phyloP scores from a whole-genome alignment of 2,797 vertebrate genomes.

The Myripristis jacobus region DNA sequence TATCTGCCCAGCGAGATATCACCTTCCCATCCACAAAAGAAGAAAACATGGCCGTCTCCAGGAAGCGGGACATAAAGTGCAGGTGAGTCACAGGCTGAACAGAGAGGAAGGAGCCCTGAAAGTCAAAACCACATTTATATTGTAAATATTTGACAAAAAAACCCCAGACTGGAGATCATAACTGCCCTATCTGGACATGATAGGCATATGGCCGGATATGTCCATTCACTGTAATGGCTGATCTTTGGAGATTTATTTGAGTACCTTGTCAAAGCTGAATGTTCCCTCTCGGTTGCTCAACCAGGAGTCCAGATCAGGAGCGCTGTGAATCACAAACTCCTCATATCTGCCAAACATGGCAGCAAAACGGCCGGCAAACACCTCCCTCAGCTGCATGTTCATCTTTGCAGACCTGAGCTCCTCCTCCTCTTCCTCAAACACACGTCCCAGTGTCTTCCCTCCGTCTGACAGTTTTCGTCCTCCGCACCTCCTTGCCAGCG shows the following conservation, averaged over 20 bases:
- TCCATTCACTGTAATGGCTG: not conserved
- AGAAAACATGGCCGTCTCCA: conserved; percentile 99
- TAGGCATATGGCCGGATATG: not conserved
- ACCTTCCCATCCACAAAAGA: conserved; percentile 98
- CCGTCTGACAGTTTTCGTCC: conserved; percentile 64
- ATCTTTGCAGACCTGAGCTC: conserved; percentile 91
- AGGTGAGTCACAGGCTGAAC: conserved; percentile 92
- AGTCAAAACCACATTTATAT: conserved; percentile 7
- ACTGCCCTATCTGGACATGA: not conserved
- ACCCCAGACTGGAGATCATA: not conserved
- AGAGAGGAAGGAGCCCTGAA: conserved; percentile 96
- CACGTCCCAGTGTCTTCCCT: conserved; percentile 61
- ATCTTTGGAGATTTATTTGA: conserved; percentile 33
- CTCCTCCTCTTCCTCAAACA: conserved; percentile 76
- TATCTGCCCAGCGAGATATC: conserved; percentile 96
- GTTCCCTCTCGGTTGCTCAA: conserved; percentile 95
- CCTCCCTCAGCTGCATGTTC: conserved; percentile 94
- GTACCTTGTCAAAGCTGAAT: conserved; percentile 97
- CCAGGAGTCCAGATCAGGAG: conserved; percentile 95
- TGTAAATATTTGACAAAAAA: not conserved
- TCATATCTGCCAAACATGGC: conserved; percentile 96
- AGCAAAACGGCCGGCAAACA: conserved; percentile 92
- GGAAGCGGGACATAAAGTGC: conserved; percentile 96
- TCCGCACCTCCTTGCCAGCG: conserved; percentile 87
- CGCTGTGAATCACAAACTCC: conserved; percentile 94